Percentiles rank a stretch among this genome's conserved stretches.
phyloP scores from a whole-genome alignment of 1,140 invertebrate genomes.

The Atta texana region DNA sequence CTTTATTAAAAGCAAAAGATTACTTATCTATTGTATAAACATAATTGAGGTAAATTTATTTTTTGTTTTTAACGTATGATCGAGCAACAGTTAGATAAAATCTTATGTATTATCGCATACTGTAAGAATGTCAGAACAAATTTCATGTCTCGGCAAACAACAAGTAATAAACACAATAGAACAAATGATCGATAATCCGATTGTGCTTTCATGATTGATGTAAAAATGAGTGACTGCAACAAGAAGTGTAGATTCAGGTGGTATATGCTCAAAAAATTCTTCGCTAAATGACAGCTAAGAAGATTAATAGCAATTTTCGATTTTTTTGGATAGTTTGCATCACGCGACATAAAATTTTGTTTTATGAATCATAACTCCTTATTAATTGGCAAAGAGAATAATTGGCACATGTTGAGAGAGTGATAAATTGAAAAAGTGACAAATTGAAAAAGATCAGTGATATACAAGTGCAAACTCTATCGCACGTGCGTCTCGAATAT shows the following conservation, averaged over 20 bases:
- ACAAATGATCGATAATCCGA: slow-evolving; percentile 20
- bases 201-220: not conserved
- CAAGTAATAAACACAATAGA: not conserved
- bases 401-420: not conserved
- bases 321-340: slow-evolving; percentile 48
- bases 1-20: too few species aligned
- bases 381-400: slow-evolving; percentile 17
- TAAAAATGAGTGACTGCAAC: not conserved
- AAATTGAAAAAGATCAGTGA: slow-evolving; percentile 1
- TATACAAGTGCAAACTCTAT: slow-evolving; percentile 6
- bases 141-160: not conserved
- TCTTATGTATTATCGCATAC: not conserved
- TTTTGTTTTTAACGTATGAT: not conserved
- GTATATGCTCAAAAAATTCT: not conserved
- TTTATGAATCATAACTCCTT: not conserved
- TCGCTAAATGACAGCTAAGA: slow-evolving; percentile 33
- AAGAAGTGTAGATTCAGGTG: slow-evolving; percentile 64
- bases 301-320: slow-evolving; percentile 53
- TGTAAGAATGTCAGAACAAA: not conserved
- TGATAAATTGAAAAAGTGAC: not conserved
- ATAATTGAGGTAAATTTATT: not conserved
- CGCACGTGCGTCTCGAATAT: not conserved
- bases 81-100: not conserved
- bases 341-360: not conserved
- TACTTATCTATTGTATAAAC: not conserved